Percentiles rank a stretch among this genome's conserved stretches.
phyloP scores from a whole-genome alignment of 2,113 vertebrate species.

The Thunnus thynnus region DNA sequence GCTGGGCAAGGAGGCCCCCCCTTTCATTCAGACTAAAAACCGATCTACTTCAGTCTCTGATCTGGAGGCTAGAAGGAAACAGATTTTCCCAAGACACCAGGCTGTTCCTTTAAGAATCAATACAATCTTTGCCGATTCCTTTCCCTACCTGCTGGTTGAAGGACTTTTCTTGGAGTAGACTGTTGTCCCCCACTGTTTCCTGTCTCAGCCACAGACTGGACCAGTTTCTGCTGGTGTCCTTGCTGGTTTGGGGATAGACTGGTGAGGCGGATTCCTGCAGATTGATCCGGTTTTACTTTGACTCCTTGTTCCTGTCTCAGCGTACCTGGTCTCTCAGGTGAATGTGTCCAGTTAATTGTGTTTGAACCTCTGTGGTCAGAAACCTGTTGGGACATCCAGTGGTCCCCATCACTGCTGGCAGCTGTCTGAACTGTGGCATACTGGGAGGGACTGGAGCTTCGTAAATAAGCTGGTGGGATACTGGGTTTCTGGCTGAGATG shows the following conservation, averaged over 20 bases:
- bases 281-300: not conserved
- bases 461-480: not conserved
- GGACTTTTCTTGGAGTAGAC: not conserved
- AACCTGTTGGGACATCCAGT: not conserved
- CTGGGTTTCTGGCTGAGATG: slow-evolving; percentile 4
- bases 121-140: not conserved
- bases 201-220: not conserved
- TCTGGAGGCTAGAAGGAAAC: no score
- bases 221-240: not conserved
- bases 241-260: not conserved
- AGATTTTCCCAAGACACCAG: no score
- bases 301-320: not conserved
- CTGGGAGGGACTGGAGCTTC: not conserved
- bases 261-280: not conserved
- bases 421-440: not conserved
- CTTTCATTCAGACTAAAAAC: no score
- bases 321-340: not conserved
- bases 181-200: not conserved
- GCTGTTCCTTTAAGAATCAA: not conserved
- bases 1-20: no score
- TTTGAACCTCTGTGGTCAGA: not conserved
- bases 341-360: not conserved
- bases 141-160: slow-evolving; percentile 22
- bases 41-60: no score
- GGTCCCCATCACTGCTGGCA: not conserved